Base-by-base conservation (phyloP, 2,888 invertebrate species). In the Xanthia icteritia region DNA sequence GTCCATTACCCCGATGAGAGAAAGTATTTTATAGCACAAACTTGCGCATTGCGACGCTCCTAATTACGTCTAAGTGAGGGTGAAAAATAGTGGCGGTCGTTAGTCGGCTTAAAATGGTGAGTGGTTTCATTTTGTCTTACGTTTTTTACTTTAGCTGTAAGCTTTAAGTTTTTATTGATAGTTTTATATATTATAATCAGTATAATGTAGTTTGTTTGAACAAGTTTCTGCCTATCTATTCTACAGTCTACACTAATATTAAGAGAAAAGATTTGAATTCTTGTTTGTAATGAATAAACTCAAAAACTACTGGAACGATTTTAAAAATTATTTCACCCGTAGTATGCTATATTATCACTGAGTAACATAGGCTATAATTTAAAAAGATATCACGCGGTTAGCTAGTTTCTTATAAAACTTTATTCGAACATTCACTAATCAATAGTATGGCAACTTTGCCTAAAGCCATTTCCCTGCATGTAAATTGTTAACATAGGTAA, bases 1-100 rank as follows among this genome's bases (percentile, higher is more conserved):
- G 88, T 79, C 93, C 93, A 94, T 94, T 94, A 92, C 90, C 89
- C 92, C 93, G 92, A 94, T 94, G 94, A 93, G 94, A 93, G 91
- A 92, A 93, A 93, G 92, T 93, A 93, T 92, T 94, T 93, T 93
- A 93, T 91, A 82, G 86, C 80, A 82, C 86, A 88, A 90, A 90
- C 88, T 91, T 90, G 84, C 90, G 89, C 90, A 90, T 87, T 87
- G 89, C 88, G 88, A 76, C 83, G 81, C 76, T 78, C 84, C 89
- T 92, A 93, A 93, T 92, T 91, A 91, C 92, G 86, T 86, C 82
- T 84, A 87, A 89, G 84, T 86, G 84, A 86, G 84, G 73, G 86
- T 86, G 85, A 88, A 88, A 88, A 85, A 87, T 87, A 85, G 87
- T 83, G 69, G 73, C n/a, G 61, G 84, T 81, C 83, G 45, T 76